Percentiles rank a stretch among this genome's conserved stretches.
Conservation (phyloP, 2,797 vertebrate species). For the Coregonus ussuriensis region DNA sequence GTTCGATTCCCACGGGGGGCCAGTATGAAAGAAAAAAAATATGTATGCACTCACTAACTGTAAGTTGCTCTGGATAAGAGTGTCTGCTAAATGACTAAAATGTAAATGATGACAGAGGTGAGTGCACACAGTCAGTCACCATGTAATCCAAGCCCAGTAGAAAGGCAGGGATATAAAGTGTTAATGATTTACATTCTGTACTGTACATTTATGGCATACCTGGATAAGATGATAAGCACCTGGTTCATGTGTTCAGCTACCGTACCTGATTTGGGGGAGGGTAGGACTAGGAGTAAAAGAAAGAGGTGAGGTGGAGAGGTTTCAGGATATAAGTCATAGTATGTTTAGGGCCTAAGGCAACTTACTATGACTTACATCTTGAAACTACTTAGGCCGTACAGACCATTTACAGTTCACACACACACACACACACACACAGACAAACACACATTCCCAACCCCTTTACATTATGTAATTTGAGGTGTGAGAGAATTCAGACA, state of each 20-base stretch:
- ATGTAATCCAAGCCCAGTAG: slow-evolving; percentile 26
- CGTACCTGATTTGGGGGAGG: slow-evolving; percentile 33
- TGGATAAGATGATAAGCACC: slow-evolving; percentile 53
- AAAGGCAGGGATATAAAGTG: slow-evolving; percentile 53
- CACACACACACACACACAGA: slow-evolving; percentile 11
- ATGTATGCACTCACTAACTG: too few species aligned
- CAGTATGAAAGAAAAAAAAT: too few species aligned
- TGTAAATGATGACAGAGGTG: too few species aligned
- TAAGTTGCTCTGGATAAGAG: too few species aligned
- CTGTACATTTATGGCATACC: slow-evolving; percentile 42
- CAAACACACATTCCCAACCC: slow-evolving; percentile 43
- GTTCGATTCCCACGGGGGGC: too few species aligned
- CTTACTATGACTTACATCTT: slow-evolving; percentile 21
- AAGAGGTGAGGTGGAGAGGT: slow-evolving; percentile 22
- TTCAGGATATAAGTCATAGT: too few species aligned
- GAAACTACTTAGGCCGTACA: slow-evolving; percentile 34
- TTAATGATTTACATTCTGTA: slow-evolving; percentile 51
- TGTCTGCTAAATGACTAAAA: too few species aligned
- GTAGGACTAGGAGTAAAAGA: not conserved
- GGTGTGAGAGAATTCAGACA: slow-evolving; percentile 18
- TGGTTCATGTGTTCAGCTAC: slow-evolving; percentile 41
- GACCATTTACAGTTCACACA: not conserved
- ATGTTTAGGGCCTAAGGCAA: slow-evolving; percentile 5
- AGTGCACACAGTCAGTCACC: not conserved
- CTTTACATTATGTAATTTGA: slow-evolving; percentile 18